A percentile compares a stretch with the other conserved stretches of the same genome.
phyloP scores from a whole-genome alignment of 2,113 vertebrate species.

The Entelurus aequoreus region DNA sequence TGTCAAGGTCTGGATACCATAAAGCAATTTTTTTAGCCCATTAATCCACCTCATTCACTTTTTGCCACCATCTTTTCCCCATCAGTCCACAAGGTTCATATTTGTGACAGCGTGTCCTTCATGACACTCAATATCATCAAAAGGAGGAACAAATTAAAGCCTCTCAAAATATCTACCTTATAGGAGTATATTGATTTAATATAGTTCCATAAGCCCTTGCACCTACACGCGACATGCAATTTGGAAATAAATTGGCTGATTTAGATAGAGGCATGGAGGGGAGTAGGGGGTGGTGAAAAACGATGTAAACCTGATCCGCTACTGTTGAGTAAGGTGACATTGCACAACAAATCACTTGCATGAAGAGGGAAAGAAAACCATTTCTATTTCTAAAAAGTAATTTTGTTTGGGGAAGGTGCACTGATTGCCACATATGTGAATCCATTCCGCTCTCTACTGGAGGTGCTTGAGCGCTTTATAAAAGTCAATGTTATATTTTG shows the following conservation, averaged over 20 bases:
- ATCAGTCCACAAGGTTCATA: constrained; percentile 65
- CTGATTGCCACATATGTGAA: constrained; percentile 77
- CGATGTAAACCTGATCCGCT: constrained; percentile 67
- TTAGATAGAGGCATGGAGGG: constrained; percentile 72
- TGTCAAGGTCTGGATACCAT: constrained; percentile 64
- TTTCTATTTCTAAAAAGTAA: constrained; percentile 79
- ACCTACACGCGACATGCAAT: constrained; percentile 78
- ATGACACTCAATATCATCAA: constrained; percentile 71
- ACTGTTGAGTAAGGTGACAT: constrained; percentile 77
- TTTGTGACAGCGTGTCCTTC: constrained; percentile 73
- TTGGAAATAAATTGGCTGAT: constrained; percentile 83
- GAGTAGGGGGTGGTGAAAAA: constrained; percentile 33
- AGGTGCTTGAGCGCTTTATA: constrained; percentile 65
- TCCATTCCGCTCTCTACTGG: constrained; percentile 65
- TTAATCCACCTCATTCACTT: constrained; percentile 70
- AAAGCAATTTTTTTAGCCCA: constrained; percentile 54
- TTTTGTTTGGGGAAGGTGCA: constrained; percentile 73
- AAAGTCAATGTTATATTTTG: constrained; percentile 72
- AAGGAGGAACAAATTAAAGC: constrained; percentile 73
- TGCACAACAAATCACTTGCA: constrained; percentile 80
- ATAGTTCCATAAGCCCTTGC: constrained; percentile 73
- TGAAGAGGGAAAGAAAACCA: constrained; percentile 78
- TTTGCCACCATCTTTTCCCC: constrained; percentile 60
- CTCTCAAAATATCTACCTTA: constrained; percentile 69
- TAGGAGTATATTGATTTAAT: constrained; percentile 77